Conservation (phyloP, 2,888 invertebrate genomes). For the Sclerodermus sp. region DNA sequence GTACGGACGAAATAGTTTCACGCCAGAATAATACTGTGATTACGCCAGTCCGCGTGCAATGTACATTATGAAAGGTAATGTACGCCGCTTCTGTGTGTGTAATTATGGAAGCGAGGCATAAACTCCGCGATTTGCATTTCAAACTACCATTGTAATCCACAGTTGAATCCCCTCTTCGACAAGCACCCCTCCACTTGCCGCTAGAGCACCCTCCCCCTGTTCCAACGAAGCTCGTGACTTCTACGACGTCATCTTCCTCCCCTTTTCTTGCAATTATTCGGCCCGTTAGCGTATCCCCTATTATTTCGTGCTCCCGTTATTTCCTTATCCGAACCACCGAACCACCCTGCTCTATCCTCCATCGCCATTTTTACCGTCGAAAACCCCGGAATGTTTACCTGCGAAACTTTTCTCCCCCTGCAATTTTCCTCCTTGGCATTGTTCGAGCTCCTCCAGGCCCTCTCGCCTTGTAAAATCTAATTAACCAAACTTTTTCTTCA, state of each 20-base stretch:
- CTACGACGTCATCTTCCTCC: background rate
- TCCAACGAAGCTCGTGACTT: no score
- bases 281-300: background rate
- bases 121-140: conserved; percentile 35
- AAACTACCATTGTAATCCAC: conserved; percentile 26
- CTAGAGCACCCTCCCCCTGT: conserved; percentile 6
- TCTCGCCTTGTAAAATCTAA: no score
- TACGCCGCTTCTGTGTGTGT: conserved; percentile 29
- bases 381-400: no score
- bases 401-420: no score
- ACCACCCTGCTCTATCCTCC: no score
- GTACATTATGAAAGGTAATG: conserved; percentile 29
- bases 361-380: no score
- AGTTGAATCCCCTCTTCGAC: conserved; percentile 1
- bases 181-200: background rate
- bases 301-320: no score
- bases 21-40: conserved; percentile 25
- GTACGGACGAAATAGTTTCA: conserved; percentile 22
- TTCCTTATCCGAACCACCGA: no score
- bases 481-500: no score
- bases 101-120: conserved; percentile 33
- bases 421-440: no score
- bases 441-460: no score
- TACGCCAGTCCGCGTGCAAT: conserved; percentile 19
- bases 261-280: background rate